A percentile compares a stretch with the other conserved stretches of the same genome.
Conservation (phyloP, 2,797 vertebrate genomes). For the Gallinago stenura region DNA sequence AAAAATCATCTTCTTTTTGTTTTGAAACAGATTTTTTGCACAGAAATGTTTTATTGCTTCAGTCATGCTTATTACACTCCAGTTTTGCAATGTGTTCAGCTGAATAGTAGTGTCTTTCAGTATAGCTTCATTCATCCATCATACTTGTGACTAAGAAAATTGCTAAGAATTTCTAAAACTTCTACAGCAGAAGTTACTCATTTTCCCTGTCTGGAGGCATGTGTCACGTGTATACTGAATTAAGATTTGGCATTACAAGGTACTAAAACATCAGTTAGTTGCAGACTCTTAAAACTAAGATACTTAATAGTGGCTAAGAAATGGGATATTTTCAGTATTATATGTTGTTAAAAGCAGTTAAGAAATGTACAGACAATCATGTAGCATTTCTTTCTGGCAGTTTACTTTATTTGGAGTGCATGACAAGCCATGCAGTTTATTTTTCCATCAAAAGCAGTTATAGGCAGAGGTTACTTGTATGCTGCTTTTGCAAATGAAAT, state of each 20-base stretch:
- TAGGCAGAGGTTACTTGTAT: not conserved
- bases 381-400: not conserved
- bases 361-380: not conserved
- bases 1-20: not conserved
- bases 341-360: not conserved
- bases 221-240: accelerated
- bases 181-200: not conserved
- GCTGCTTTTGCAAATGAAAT: not conserved
- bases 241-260: not conserved
- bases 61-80: accelerated
- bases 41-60: not conserved
- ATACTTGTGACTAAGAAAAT: not conserved
- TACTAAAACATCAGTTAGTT: not conserved
- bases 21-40: not conserved
- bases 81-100: not conserved
- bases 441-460: not conserved
- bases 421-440: not conserved
- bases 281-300: not conserved
- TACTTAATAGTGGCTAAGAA: not conserved
- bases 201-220: not conserved
- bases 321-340: not conserved
- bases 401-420: not conserved
- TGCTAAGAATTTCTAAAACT: not conserved
- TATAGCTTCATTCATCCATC: not conserved
- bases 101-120: not conserved